Conservation (phyloP, 2,888 invertebrate genomes). For the Leptogaster cylindrica region DNA sequence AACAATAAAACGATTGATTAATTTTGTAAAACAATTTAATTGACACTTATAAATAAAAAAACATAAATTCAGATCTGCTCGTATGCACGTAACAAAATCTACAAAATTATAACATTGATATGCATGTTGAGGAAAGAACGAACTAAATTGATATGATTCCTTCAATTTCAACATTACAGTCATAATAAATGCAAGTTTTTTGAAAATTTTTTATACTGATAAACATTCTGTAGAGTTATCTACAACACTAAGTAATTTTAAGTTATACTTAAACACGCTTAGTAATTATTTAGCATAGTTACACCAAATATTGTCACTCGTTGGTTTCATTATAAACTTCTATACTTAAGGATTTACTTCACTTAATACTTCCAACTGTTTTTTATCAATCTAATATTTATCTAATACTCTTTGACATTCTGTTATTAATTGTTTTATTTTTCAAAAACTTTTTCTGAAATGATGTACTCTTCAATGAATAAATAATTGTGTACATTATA, state of each 20-base stretch:
- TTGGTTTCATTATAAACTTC: conserved; percentile 32
- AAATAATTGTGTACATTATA: too few relatives aligned
- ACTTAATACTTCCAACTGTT: too few relatives aligned
- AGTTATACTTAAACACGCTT: conserved; percentile 23
- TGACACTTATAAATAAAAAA: conserved; percentile 24
- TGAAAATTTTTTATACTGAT: neutral
- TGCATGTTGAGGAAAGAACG: conserved; percentile 8
- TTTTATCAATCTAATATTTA: too few relatives aligned
- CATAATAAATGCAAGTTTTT: too few relatives aligned
- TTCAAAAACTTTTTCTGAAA: too few relatives aligned
- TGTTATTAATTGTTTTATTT: too few relatives aligned
- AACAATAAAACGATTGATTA: too few relatives aligned
- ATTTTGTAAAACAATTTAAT: conserved; percentile 20
- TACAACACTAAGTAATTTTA: neutral
- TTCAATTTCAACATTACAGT: neutral
- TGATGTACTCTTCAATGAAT: too few relatives aligned
- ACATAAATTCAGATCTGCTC: neutral
- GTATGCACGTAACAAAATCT: neutral
- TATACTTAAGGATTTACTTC: conserved; percentile 7
- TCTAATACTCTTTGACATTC: too few relatives aligned
- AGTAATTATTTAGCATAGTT: conserved; percentile 18
- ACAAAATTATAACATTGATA: conserved; percentile 23
- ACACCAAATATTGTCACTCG: conserved; percentile 37
- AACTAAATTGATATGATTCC: conserved; percentile 18
- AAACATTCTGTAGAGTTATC: neutral